Conservation (phyloP, 2,797 vertebrate genomes). For the Leptoclinus maculatus region DNA sequence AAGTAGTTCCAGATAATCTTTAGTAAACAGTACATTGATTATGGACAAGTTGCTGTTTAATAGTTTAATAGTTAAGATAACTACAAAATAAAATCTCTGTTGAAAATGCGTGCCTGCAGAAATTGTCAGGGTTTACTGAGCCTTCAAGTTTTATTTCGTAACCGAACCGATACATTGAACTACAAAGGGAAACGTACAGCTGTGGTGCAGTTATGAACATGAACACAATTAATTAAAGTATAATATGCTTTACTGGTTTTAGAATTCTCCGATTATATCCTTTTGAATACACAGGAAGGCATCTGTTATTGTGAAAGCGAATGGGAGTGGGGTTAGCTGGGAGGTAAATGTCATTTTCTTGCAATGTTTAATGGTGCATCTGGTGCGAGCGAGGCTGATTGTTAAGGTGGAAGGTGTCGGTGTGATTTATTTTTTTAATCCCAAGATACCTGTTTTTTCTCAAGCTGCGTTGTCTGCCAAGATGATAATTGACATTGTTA, state of each 20-base stretch:
- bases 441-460: not conserved
- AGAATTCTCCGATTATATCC: not conserved
- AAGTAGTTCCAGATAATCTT: not conserved
- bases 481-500: constrained; percentile 26
- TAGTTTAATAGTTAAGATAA: not conserved
- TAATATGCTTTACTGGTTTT: not conserved
- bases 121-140: not conserved
- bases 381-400: not conserved
- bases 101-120: not conserved
- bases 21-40: not conserved
- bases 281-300: not conserved
- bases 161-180: not conserved
- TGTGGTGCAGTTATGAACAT: not conserved
- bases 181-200: not conserved
- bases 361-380: constrained; percentile 9
- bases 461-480: not conserved
- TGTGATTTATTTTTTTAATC: not conserved
- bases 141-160: not conserved
- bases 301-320: not conserved
- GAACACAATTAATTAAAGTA: not conserved
- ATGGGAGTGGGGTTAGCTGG: not conserved
- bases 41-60: not conserved
- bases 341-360: constrained; percentile 5
- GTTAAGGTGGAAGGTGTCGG: not conserved
- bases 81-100: not conserved